Conservation (phyloP, 35 echinoderm and acorn worm species). For the Amphiura filiformis region DNA sequence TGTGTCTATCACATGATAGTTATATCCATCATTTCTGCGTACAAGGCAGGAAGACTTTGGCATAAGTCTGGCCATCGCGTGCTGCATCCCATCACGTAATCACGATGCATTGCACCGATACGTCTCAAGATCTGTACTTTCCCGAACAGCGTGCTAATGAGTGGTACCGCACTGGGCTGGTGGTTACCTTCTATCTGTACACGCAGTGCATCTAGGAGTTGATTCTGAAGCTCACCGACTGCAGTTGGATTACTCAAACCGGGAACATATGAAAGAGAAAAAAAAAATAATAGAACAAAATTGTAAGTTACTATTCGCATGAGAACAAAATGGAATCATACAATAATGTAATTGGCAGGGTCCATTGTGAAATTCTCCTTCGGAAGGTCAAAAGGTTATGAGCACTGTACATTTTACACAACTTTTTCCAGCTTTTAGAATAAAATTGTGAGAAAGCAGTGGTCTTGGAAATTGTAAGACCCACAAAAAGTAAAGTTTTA, state of each 20-base stretch:
- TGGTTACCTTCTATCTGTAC: conserved; percentile 96
- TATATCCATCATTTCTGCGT: conserved; percentile 98
- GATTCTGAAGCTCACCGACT: conserved; percentile 75
- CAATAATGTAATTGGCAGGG: too few species aligned
- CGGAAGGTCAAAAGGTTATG: too few species aligned
- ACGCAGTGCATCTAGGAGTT: conserved; percentile 87
- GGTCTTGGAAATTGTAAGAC: too few species aligned
- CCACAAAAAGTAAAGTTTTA: too few species aligned
- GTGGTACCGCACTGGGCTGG: conserved; percentile 51
- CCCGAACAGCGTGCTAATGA: conserved; percentile 81
- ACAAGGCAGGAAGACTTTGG: conserved; percentile 80
- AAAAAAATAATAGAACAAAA: not conserved
- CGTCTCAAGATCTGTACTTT: conserved; percentile 76
- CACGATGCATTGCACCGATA: conserved; percentile 87
- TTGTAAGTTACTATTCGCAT: conserved; percentile 1
- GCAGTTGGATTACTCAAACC: conserved; percentile 73
- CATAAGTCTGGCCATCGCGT: conserved; percentile 89
- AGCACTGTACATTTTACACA: too few species aligned
- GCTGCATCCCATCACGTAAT: conserved; percentile 78
- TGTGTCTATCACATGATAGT: conserved; percentile 45
- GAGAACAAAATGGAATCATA: too few species aligned
- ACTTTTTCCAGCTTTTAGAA: too few species aligned
- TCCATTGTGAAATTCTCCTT: too few species aligned
- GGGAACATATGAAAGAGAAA: conserved; percentile 54
- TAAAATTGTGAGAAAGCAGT: too few species aligned